Percentiles rank a stretch among this genome's conserved stretches.
phyloP scores from a whole-genome alignment of 2,113 vertebrate genomes.

The Cryptoleucopteryx plumbea region DNA sequence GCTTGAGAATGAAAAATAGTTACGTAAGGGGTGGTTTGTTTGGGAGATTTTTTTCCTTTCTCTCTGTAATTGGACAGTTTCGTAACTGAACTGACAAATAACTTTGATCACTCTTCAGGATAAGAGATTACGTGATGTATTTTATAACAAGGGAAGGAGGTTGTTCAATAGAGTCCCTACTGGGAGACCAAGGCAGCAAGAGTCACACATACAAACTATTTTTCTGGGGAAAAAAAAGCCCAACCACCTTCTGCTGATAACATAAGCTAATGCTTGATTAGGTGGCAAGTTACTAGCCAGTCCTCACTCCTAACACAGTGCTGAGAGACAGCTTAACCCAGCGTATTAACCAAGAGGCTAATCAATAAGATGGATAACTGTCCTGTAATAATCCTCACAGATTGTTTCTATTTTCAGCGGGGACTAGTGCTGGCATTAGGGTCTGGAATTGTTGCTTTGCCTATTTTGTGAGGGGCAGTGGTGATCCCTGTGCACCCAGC shows the following conservation, averaged over 20 bases:
- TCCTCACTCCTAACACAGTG: neutral
- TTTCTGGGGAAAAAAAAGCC: neutral
- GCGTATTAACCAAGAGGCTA: neutral
- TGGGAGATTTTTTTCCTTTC: conserved; percentile 40
- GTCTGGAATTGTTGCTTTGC: neutral
- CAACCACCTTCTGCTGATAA: neutral
- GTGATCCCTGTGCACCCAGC: neutral
- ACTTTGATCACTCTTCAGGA: conserved; percentile 54
- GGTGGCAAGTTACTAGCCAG: neutral
- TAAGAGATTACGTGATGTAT: conserved; percentile 27
- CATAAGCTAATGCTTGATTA: neutral
- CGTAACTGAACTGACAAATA: conserved; percentile 62
- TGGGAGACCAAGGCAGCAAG: neutral
- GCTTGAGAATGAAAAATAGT: neutral
- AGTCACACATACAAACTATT: neutral
- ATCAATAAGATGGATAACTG: conserved; percentile 57
- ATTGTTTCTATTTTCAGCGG: conserved; percentile 15
- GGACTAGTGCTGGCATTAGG: conserved; percentile 16
- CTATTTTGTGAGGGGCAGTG: neutral
- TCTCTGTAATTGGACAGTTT: conserved; percentile 56
- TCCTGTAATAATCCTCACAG: conserved; percentile 38
- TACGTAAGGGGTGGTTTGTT: conserved; percentile 41
- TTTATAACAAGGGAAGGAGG: conserved; percentile 39
- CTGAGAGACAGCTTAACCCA: conserved; percentile 41
- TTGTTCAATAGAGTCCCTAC: neutral